Conservation (phyloP, 1,140 invertebrate genomes). For the Trichoplusia ni region DNA sequence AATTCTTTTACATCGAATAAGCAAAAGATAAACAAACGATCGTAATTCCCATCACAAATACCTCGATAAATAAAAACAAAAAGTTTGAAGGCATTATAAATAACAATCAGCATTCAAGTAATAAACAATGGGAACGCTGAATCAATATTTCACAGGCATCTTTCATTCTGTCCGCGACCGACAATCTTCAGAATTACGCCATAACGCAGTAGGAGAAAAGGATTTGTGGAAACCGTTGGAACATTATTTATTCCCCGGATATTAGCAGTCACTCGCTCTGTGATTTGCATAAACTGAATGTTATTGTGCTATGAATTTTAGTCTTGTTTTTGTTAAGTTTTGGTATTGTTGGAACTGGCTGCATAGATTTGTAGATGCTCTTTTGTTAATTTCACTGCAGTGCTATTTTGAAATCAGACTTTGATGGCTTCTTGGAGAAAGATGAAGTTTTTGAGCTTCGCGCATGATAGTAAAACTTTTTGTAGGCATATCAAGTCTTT, state of each 20-base stretch:
- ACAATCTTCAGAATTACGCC: conserved; percentile 31
- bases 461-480: no score
- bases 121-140: conserved; percentile 13
- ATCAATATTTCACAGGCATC: conserved; percentile 22
- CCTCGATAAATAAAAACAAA: conserved; percentile 6
- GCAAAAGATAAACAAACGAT: neutral
- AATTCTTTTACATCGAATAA: no score
- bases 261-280: conserved; percentile 50
- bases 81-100: neutral
- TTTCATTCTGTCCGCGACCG: neutral
- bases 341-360: conserved; percentile 11
- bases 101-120: neutral
- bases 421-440: no score
- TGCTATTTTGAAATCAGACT: neutral
- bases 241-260: conserved; percentile 57
- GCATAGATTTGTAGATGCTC: neutral
- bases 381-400: neutral
- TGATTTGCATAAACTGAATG: conserved; percentile 54
- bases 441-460: no score
- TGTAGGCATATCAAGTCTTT: no score
- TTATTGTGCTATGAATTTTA: conserved; percentile 34
- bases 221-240: conserved; percentile 38
- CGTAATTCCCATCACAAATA: neutral
- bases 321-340: conserved; percentile 15
- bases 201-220: conserved; percentile 32